Percentiles rank a stretch among this genome's conserved stretches.
Evolutionary conservation across 2,113 vertebrate species (phyloP).

Genomic region (Vulpes ferrilata): DNA sequence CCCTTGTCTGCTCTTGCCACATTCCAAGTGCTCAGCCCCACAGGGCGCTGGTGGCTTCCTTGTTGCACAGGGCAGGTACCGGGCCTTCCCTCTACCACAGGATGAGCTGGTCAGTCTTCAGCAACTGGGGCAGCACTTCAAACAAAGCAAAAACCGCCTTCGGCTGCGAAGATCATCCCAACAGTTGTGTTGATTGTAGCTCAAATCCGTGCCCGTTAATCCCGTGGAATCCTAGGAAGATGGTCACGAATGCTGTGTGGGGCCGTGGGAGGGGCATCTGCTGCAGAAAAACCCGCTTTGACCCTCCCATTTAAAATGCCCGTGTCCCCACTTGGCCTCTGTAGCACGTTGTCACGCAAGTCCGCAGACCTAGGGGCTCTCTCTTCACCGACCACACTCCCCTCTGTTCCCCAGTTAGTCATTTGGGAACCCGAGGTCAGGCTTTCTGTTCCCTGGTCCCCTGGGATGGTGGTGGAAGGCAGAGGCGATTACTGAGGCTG

Average conservation of each 20-base stretch:
- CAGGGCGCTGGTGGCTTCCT: neutral
- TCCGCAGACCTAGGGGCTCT: neutral
- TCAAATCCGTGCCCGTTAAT: accelerated
- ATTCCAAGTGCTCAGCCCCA: accelerated
- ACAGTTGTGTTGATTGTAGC: no score
- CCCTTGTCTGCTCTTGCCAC: neutral
- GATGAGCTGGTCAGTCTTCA: neutral
- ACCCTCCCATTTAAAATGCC: neutral
- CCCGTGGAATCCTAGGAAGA: neutral
- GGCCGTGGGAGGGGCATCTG: neutral
- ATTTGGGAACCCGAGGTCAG: neutral
- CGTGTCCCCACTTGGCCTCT: neutral
- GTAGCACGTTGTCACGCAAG: neutral
- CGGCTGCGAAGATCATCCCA: accelerated
- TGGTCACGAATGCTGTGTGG: accelerated
- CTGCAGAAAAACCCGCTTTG: neutral
- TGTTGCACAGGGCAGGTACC: accelerated
- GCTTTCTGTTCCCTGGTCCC: neutral
- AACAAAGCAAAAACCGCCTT: neutral
- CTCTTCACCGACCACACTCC: neutral
- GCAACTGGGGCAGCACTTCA: neutral
- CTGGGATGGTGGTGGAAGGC: neutral
- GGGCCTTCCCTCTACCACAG: accelerated
- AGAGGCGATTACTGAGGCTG: neutral
- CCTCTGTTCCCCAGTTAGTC: no score